Percentiles rank a stretch among this genome's conserved stretches.
Conservation (phyloP, 1,140 invertebrate species). For the Pomacea maculata region DNA sequence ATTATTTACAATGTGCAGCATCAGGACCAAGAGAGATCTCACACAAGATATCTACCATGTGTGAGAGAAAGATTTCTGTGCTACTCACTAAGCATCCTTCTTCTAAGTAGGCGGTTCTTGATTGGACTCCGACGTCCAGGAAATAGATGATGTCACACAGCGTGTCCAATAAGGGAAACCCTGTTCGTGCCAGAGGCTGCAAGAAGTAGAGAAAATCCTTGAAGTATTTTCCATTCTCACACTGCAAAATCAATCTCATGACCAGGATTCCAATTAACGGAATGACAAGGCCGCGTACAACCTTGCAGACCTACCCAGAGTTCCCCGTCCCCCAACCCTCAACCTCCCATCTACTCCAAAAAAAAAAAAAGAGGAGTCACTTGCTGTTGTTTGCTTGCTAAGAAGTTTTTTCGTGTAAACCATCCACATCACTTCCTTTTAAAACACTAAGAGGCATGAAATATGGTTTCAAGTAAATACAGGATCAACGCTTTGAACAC, state of each 20-base stretch:
- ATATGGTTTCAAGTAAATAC: too few relatives aligned
- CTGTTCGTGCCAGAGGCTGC: constrained; percentile 17
- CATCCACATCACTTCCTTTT: too few relatives aligned
- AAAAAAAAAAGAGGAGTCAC: neutral
- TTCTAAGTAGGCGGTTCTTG: constrained; percentile 37
- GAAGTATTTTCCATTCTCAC: neutral
- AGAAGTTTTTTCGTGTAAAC: too few relatives aligned
- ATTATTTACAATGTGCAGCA: too few relatives aligned
- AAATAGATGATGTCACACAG: constrained; percentile 40
- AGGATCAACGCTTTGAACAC: too few relatives aligned
- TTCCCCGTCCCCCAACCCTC: neutral
- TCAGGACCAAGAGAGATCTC: too few relatives aligned
- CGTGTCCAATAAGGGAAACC: constrained; percentile 36
- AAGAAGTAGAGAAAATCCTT: neutral
- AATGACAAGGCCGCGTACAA: neutral
- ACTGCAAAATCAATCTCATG: neutral
- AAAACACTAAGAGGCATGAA: too few relatives aligned
- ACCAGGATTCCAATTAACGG: neutral
- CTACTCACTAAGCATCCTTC: constrained; percentile 43
- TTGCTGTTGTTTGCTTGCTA: too few relatives aligned
- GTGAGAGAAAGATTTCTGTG: neutral
- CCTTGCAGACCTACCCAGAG: neutral
- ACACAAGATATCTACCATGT: neutral
- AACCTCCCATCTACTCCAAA: neutral
- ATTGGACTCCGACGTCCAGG: constrained; percentile 38